Evolutionary conservation across 2,113 vertebrate genomes (phyloP).

Genomic region (Phaethornis superciliosus): DNA sequence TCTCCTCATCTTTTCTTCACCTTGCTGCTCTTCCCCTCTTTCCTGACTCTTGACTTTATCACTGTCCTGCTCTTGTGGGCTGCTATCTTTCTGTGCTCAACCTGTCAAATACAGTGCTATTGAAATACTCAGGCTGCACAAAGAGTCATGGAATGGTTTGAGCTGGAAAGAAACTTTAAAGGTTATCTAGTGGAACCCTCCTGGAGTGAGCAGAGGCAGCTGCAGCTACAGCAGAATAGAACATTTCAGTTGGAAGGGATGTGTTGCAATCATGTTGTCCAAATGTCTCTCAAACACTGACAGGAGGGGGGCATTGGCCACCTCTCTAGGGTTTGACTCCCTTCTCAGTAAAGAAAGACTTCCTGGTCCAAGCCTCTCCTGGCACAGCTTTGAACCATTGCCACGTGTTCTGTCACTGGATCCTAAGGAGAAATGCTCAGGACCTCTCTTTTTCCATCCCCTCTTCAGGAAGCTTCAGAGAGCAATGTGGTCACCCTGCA

Average conservation of each 20-base stretch:
- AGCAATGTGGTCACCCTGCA: neutral
- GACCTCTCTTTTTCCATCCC: neutral
- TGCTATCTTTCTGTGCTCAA: neutral
- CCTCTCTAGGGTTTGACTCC: neutral
- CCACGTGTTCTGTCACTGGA: rapidly evolving
- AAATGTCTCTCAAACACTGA: neutral
- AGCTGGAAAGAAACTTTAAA: neutral
- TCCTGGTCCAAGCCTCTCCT: neutral
- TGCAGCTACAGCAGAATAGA: neutral
- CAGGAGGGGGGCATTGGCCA: neutral
- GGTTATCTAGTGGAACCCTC: neutral
- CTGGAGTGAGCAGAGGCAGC: neutral
- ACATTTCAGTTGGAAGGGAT: neutral
- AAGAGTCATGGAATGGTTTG: neutral
- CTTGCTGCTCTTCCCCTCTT: neutral
- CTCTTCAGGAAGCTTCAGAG: neutral
- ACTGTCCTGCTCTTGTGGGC: neutral
- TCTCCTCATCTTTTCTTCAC: neutral
- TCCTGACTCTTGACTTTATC: neutral
- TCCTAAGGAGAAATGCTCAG: neutral
- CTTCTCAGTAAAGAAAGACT: neutral
- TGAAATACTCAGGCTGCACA: neutral
- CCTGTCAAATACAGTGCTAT: neutral
- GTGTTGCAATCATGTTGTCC: neutral
- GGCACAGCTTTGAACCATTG: neutral